phyloP scores from a whole-genome alignment of 2,113 vertebrate species.

The Gopherus flavomarginatus region DNA sequence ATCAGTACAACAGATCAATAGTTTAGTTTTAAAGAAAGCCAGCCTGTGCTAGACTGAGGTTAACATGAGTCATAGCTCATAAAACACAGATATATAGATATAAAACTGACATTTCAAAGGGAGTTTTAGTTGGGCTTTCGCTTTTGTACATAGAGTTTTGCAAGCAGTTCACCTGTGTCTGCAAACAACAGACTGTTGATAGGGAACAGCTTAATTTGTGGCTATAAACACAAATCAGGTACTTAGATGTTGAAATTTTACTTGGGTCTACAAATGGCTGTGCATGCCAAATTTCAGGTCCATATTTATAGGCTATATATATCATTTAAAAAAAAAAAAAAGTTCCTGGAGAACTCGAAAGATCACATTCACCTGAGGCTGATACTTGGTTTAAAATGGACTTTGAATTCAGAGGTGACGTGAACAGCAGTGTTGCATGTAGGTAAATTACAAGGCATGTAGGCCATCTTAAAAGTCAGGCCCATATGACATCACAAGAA shows the following conservation, averaged over 20 bases:
- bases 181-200: not conserved
- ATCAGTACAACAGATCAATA: constrained; percentile 37
- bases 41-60: not conserved
- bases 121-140: not conserved
- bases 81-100: not conserved
- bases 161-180: not conserved
- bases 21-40: constrained; percentile 24
- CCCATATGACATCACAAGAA: not conserved
- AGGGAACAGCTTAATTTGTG: not conserved
- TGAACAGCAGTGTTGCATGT: not conserved
- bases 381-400: not conserved
- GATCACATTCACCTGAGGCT: not conserved
- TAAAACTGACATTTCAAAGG: not conserved
- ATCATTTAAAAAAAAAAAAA: not conserved
- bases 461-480: not conserved
- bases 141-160: not conserved
- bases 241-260: not conserved
- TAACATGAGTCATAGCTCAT: constrained; percentile 36
- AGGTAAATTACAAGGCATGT: not conserved
- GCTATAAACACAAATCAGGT: not conserved
- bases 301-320: not conserved
- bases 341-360: not conserved
- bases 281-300: not conserved
- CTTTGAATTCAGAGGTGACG: not conserved
- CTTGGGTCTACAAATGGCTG: not conserved